Base-by-base conservation (phyloP, 2,113 vertebrate species). In the Choloepus hoffmanni region DNA sequence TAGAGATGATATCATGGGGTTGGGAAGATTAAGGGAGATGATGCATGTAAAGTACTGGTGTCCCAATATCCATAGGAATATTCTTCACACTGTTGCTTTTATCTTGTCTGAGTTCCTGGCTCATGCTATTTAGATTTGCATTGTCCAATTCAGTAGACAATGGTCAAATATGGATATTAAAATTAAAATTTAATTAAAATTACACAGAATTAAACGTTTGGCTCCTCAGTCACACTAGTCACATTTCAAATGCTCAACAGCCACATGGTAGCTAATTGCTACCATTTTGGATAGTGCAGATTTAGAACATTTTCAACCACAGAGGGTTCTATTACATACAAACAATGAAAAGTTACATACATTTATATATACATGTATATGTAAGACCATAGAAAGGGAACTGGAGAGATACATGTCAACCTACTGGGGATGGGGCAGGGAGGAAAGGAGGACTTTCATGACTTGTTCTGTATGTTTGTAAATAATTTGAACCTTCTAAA, bases 171-270 rank as follows among this genome's bases (percentile, higher is more conserved):
- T 4, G 23, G 30, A 18, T 65, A 73, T 68, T 84, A 77, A 68
- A 82, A 82, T 45, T 70, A n/a, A 60, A 79, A 81, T 63, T 63
- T 18, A 91, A 63, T 36, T 85, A 19, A 36, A 77, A 77, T 73
- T 48, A 81, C 13, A 14, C 77, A 90, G 87, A 73, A 79, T 74
- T 28, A n/a, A 89, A 87, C 87, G 50, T 28, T 81, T 14, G 90
- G 23, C 67, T 48, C 43, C 62, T 55, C 24, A 63, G 13, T 88
- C 60, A 78, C 18, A 84, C 2, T 83, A 79, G 62, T 73, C 65
- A 73, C 5, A 62, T 89, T 73, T 92, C 33, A 81, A 89, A 33
- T 89, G 76, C 14, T 77, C 81, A 87, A 50, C 24, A 95, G n/a
- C 6, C 28, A 82, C 60, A 74, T 84, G 48, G 76, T 33, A 84